Evolutionary conservation across 2,113 vertebrate genomes (phyloP).

Genomic region (Cynopterus brachyotis): DNA sequence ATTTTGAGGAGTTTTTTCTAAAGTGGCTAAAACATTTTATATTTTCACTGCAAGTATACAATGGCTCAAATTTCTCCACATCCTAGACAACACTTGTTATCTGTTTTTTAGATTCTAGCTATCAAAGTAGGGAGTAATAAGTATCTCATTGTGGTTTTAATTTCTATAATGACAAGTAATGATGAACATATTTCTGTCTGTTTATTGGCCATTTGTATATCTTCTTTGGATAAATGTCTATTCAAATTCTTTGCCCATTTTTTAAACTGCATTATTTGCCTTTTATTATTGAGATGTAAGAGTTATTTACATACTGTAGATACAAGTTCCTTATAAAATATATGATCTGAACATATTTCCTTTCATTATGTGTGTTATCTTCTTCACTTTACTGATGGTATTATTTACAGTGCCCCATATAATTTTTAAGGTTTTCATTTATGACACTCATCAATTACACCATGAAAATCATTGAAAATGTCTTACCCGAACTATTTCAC

Average conservation of each 20-base stretch:
- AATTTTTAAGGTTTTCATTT: constrained; percentile 81
- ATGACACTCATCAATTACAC: constrained; percentile 68
- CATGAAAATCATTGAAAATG: constrained; percentile 72
- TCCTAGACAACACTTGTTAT: not conserved
- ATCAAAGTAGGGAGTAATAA: not conserved
- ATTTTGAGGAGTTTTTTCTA: not conserved
- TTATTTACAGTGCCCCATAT: constrained; percentile 54
- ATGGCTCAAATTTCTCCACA: not conserved
- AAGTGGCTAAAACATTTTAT: constrained; percentile 17
- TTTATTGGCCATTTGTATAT: not conserved
- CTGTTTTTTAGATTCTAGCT: not conserved
- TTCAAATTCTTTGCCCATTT: not conserved
- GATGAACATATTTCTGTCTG: not conserved
- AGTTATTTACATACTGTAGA: not conserved
- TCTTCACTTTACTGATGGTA: constrained; percentile 21
- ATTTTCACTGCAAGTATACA: not conserved
- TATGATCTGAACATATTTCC: not conserved
- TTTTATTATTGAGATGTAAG: not conserved
- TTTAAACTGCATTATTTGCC: not conserved
- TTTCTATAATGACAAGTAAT: constrained; percentile 16
- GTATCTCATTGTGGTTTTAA: not conserved
- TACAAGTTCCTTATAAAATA: not conserved
- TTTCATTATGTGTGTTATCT: not conserved
- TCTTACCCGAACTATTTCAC: constrained; percentile 98
- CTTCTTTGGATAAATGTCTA: not conserved